Evolutionary conservation across 2,797 vertebrate genomes (phyloP).

Genomic region (Leuciscus waleckii): DNA sequence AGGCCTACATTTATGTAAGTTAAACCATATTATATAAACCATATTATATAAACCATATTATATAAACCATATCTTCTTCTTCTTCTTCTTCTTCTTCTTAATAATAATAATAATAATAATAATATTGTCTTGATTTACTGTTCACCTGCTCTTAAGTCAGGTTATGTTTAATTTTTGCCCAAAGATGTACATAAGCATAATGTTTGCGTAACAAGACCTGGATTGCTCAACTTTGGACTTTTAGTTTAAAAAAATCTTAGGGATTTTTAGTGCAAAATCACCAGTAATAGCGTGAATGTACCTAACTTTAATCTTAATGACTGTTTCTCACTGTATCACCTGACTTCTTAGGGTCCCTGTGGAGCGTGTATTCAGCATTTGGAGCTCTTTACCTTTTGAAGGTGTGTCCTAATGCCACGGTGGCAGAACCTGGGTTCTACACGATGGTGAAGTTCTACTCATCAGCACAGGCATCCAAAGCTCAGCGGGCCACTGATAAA

Average conservation of each 20-base stretch:
- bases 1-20: slow-evolving; percentile 75
- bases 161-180: neutral
- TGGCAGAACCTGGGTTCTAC: slow-evolving; percentile 77
- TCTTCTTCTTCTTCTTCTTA: neutral
- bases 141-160: neutral
- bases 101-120: neutral
- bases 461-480: slow-evolving; percentile 74
- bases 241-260: neutral
- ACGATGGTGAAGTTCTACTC: slow-evolving; percentile 85
- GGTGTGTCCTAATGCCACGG: slow-evolving; percentile 73
- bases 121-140: neutral
- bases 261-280: slow-evolving; percentile 4
- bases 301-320: neutral
- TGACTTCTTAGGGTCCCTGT: slow-evolving; percentile 70
- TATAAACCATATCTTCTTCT: neutral
- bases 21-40: neutral
- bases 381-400: slow-evolving; percentile 82
- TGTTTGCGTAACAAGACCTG: neutral
- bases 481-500: slow-evolving; percentile 73
- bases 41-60: neutral
- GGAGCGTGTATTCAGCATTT: slow-evolving; percentile 76
- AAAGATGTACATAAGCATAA: neutral
- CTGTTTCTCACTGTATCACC: neutral
- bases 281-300: neutral
- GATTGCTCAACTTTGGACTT: neutral